phyloP scores from a whole-genome alignment of 2,113 vertebrate species.

The Cheirogaleus medius region DNA sequence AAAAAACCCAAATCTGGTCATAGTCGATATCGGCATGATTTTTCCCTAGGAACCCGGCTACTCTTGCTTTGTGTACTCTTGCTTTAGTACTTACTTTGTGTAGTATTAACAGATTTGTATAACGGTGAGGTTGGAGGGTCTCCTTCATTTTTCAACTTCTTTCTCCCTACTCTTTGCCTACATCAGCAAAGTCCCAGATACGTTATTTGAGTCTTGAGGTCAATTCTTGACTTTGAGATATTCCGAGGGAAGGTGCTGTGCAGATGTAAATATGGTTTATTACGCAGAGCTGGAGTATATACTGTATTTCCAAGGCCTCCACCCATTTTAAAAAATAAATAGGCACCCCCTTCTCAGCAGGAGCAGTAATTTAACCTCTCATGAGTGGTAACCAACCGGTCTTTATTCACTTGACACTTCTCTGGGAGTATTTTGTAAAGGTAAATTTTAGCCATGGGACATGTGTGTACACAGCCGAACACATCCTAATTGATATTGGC shows the following conservation, averaged over 20 bases:
- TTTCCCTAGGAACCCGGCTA: slow-evolving; percentile 1
- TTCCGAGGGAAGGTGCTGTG: not conserved
- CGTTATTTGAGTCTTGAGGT: not conserved
- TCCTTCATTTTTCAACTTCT: not conserved
- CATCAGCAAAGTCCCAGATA: not conserved
- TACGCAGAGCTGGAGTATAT: not conserved
- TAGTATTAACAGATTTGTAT: not conserved
- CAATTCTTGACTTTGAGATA: not conserved
- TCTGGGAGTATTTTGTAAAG: not conserved
- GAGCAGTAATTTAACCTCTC: not conserved
- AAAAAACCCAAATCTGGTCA: not conserved
- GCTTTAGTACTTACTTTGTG: not conserved
- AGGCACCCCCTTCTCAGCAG: not conserved
- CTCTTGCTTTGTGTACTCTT: not conserved
- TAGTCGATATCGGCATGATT: not conserved
- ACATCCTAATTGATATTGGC: not conserved
- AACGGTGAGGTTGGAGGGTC: not conserved
- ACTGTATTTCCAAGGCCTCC: not conserved
- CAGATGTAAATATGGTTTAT: not conserved
- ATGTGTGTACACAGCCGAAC: not conserved
- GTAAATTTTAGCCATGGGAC: not conserved
- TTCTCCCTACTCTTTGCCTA: not conserved
- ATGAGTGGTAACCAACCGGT: not conserved
- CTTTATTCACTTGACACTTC: not conserved
- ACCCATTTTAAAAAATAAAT: not conserved